Evolutionary conservation across 1,140 invertebrate species (phyloP).

Genomic region (Harpegnathos saltator): DNA sequence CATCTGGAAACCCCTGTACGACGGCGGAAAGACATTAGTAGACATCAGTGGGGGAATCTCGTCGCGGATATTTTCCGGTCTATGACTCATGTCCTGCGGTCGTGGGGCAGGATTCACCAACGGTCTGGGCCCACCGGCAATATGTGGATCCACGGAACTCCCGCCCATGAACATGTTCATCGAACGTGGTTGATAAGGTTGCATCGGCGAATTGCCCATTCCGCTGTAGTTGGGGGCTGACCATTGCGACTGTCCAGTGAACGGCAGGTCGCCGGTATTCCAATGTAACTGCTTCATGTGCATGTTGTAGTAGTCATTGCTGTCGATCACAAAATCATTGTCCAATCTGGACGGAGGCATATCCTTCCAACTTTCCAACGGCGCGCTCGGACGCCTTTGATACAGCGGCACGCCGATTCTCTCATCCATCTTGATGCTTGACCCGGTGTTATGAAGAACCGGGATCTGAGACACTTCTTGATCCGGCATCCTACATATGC

Average conservation of each 20-base stretch:
- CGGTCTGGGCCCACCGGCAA: conserved; percentile 46
- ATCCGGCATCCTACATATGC: conserved; percentile 1
- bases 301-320: conserved; percentile 61
- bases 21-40: conserved; percentile 51
- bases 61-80: conserved; percentile 47
- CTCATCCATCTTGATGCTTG: conserved; percentile 21
- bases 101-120: conserved; percentile 48
- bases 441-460: not conserved
- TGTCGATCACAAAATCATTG: conserved; percentile 51
- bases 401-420: conserved; percentile 53
- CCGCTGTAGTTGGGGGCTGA: conserved; percentile 27
- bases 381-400: conserved; percentile 52
- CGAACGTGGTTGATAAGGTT: conserved; percentile 58
- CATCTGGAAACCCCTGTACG: conserved; percentile 64
- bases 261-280: conserved; percentile 31
- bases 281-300: conserved; percentile 59
- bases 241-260: conserved; percentile 60
- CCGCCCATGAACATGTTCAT: conserved; percentile 37
- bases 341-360: conserved; percentile 38
- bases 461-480: conserved; percentile 26
- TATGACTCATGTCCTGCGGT: conserved; percentile 64
- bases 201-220: conserved; percentile 26
- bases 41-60: conserved; percentile 53
- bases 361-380: not conserved
- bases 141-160: conserved; percentile 40